Evolutionary conservation across 2,113 vertebrate genomes (phyloP).

Genomic region (Taxidea taxus): DNA sequence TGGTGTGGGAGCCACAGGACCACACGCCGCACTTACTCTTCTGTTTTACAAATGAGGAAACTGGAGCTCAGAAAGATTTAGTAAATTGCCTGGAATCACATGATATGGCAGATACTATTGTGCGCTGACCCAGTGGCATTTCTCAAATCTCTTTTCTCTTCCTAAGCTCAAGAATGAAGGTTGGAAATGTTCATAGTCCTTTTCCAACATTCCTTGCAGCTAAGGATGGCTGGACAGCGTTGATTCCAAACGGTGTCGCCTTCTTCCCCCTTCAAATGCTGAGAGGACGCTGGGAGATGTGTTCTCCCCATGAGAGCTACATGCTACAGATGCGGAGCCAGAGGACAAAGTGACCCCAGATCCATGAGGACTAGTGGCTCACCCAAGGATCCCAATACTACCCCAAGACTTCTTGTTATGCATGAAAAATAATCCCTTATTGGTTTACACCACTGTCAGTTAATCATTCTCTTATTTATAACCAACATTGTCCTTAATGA

Average conservation of each 20-base stretch:
- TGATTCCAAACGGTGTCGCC: background rate
- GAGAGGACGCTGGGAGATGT: background rate
- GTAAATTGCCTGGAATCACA: background rate
- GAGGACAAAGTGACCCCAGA: background rate
- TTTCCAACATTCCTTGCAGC: background rate
- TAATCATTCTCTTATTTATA: background rate
- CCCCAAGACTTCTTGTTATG: background rate
- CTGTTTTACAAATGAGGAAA: conserved; percentile 2
- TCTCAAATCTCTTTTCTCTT: background rate
- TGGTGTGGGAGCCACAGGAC: background rate
- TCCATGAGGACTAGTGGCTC: background rate
- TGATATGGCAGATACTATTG: background rate
- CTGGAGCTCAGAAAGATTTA: background rate
- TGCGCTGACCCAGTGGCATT: background rate
- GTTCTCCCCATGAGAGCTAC: background rate
- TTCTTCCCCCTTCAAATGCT: background rate
- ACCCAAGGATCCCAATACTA: background rate
- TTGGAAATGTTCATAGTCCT: background rate
- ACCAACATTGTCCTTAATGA: background rate
- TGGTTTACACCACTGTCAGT: background rate
- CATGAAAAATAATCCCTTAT: background rate
- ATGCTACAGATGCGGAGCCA: background rate
- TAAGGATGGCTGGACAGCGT: background rate
- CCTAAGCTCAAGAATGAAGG: background rate
- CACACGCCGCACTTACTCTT: background rate